These are phyloP conservation scores for Triplophysa yarkandensis DNA, from an alignment of 2,797 vertebrate genomes.

Conservation along the genomic window DNA sequence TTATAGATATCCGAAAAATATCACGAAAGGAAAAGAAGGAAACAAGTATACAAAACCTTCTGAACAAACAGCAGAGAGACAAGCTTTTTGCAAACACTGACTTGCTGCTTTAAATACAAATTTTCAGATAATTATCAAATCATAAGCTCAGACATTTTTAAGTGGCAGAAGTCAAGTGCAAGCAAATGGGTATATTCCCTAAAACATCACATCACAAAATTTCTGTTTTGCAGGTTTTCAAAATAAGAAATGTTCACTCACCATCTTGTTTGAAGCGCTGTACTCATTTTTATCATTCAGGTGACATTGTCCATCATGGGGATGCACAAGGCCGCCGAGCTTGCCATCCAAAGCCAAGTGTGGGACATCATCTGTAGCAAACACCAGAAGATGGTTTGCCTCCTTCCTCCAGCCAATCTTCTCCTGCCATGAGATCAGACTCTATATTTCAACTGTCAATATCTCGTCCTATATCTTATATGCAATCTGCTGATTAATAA, in stretches of 20 bases:
- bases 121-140: conserved; percentile 9
- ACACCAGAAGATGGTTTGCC: conserved; percentile 92
- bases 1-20: not conserved
- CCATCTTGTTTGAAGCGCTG: conserved; percentile 88
- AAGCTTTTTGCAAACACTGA: not conserved
- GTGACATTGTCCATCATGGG: conserved; percentile 92
- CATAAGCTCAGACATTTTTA: conserved; percentile 13
- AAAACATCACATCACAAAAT: too few relatives aligned
- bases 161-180: too few relatives aligned
- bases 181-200: too few relatives aligned
- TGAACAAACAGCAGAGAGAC: too few relatives aligned
- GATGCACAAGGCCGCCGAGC: conserved; percentile 91
- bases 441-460: not conserved
- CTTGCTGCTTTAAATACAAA: not conserved
- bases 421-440: conserved; percentile 72
- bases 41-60: too few relatives aligned
- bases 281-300: conserved; percentile 89
- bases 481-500: not conserved
- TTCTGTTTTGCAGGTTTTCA: not conserved
- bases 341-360: conserved; percentile 95
- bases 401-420: conserved; percentile 96
- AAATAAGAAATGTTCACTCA: conserved; percentile 65
- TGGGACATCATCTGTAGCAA: conserved; percentile 91
- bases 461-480: not conserved
- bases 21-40: too few relatives aligned